Evolutionary conservation across 2,888 invertebrate species (phyloP).

Genomic region (Cephus sareptanus): DNA sequence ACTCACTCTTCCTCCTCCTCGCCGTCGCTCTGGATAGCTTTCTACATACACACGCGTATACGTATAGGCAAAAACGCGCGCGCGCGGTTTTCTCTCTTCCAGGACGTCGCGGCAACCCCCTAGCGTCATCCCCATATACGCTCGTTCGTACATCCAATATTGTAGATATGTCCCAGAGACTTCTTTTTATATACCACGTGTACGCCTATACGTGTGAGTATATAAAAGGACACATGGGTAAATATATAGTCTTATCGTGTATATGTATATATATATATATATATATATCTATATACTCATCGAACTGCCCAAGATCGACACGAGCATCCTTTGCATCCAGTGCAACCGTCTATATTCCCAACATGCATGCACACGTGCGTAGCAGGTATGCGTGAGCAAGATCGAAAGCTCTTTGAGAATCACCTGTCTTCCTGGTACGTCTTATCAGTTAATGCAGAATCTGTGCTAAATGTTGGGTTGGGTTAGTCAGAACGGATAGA

Average conservation of each 20-base stretch:
- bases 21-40: conserved; percentile 14
- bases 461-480: neutral
- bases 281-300: conserved; percentile 6
- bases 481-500: neutral
- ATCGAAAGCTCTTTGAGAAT: neutral
- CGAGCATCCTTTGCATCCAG: neutral
- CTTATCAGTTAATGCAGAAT: neutral
- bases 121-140: conserved; percentile 26
- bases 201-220: conserved; percentile 11
- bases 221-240: neutral
- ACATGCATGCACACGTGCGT: neutral
- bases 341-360: neutral
- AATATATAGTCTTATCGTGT: conserved; percentile 11
- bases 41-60: neutral
- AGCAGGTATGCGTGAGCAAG: neutral
- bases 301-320: conserved; percentile 12
- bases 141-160: conserved; percentile 60
- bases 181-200: neutral
- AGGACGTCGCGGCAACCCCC: conserved; percentile 37
- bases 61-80: conserved; percentile 3
- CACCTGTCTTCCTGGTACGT: neutral
- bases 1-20: conserved; percentile 16
- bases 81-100: conserved; percentile 35
- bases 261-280: conserved; percentile 2
- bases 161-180: conserved; percentile 48